phyloP scores from a whole-genome alignment of 2,797 vertebrate genomes.

The Synaphobranchus kaupii region DNA sequence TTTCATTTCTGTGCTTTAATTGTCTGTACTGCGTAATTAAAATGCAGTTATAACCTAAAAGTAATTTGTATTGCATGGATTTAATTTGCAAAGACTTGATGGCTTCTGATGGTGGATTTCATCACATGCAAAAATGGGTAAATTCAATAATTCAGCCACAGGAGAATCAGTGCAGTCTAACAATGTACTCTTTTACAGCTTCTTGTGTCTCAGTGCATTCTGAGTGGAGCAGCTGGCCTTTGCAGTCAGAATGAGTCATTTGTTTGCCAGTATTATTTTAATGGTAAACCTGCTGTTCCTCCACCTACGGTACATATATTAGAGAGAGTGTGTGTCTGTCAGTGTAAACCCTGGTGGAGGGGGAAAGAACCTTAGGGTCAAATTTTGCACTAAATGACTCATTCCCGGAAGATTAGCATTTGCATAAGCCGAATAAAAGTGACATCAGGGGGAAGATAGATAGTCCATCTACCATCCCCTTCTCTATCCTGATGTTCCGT shows the following conservation, averaged over 20 bases:
- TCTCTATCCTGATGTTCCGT: background rate
- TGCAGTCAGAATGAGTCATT: conserved; percentile 16
- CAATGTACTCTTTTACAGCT: background rate
- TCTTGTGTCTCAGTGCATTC: background rate
- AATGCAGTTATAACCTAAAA: background rate
- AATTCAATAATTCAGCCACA: background rate
- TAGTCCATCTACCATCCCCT: background rate
- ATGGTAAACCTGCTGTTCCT: conserved; percentile 3
- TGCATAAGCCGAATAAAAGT: background rate
- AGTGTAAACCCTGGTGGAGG: background rate
- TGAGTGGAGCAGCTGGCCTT: conserved; percentile 15
- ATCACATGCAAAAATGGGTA: background rate
- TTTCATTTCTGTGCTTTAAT: background rate
- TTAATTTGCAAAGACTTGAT: background rate
- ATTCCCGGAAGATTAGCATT: background rate
- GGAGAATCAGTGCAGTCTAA: background rate
- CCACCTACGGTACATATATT: conserved; percentile 20
- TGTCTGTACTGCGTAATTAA: background rate
- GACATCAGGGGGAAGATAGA: background rate
- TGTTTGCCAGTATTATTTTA: conserved; percentile 18
- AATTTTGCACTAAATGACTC: background rate
- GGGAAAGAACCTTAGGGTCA: background rate
- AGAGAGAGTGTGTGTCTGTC: background rate
- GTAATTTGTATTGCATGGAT: background rate
- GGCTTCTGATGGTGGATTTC: background rate